Evolutionary conservation across 2,113 vertebrate species (phyloP), one percentile per base, ranked within the genome.

Genomic region (Dipodomys ordii): DNA sequence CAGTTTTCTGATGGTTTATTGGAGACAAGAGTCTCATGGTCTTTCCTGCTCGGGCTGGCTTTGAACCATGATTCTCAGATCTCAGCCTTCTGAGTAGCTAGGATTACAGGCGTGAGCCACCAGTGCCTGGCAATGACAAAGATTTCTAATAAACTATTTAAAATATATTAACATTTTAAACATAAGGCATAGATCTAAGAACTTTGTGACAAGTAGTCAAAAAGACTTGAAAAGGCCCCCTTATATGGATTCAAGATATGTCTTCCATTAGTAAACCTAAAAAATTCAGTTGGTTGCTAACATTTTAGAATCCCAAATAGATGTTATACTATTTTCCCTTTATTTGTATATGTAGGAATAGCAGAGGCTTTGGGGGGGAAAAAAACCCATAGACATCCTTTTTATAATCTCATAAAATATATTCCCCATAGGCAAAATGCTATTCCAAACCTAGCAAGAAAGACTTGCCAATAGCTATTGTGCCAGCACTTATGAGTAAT

Each of bases 381-480:
- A 83, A 82, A 60, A 83, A 60, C 46, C 28, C 49, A 15, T 64
- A 57, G 35, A 79, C 76, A 57, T 60, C 92, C 67, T 69, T 77
- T 87, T 88, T 79, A 65, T 0, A 89, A 62, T 86, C 79, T 72
- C 80, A 35, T 82, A 78, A 95, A 87, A 9, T 83, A 2, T 84
- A 76, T 72, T 92, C 60, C 44, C n/a, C 69, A 11, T 71, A 80
- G 62, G 44, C 44, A 83, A 72, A 84, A 84, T 89, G 53, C 20
- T 83, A 22, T 83, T 94, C n/a, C 78, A 91, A 83, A 82, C 53
- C 44, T 76, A 84, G 25, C 65, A 76, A 83, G 90, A 90, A 65
- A 78, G 68, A 74, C 87, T 62, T 53, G 23, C 72, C 60, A 92
- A 32, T 67, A 86, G 15, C 57, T 73, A 27, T 72, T 72, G 11